Conservation (phyloP, 2,888 invertebrate species). For the Dryobota labecula region DNA sequence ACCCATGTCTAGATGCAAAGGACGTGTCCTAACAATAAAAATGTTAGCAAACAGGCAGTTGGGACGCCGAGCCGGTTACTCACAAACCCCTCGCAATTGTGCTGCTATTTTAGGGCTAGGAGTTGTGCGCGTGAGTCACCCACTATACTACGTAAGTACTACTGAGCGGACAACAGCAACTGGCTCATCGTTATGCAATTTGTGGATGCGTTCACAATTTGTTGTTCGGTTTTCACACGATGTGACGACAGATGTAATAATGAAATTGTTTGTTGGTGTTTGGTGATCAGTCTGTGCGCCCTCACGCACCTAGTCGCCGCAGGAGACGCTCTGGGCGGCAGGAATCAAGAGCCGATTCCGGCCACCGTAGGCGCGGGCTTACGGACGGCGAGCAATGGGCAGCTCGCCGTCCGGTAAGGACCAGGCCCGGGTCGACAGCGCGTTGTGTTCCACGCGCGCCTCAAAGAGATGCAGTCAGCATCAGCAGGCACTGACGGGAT, state of each 20-base stretch:
- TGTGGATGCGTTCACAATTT: conserved; percentile 34
- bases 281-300: too few relatives aligned
- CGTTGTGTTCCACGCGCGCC: too few relatives aligned
- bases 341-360: too few relatives aligned
- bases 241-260: conserved; percentile 4
- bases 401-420: too few relatives aligned
- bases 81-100: conserved; percentile 69
- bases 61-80: conserved; percentile 70
- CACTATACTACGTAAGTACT: conserved; percentile 25
- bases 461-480: too few relatives aligned
- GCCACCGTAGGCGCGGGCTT: too few relatives aligned
- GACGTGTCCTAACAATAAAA: conserved; percentile 38
- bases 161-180: conserved; percentile 50
- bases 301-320: too few relatives aligned
- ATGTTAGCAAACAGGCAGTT: conserved; percentile 29
- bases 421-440: too few relatives aligned
- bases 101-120: conserved; percentile 72
- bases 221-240: conserved; percentile 40
- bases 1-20: neutral
- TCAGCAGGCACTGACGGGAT: too few relatives aligned
- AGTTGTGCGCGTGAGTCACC: conserved; percentile 59
- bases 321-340: too few relatives aligned
- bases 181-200: conserved; percentile 58
- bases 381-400: too few relatives aligned
- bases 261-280: neutral